A percentile compares a stretch with the other conserved stretches of the same genome.
These are phyloP conservation scores for Lophura swinhoii DNA, from an alignment of 2,797 vertebrate species.

Conservation along the genomic window DNA sequence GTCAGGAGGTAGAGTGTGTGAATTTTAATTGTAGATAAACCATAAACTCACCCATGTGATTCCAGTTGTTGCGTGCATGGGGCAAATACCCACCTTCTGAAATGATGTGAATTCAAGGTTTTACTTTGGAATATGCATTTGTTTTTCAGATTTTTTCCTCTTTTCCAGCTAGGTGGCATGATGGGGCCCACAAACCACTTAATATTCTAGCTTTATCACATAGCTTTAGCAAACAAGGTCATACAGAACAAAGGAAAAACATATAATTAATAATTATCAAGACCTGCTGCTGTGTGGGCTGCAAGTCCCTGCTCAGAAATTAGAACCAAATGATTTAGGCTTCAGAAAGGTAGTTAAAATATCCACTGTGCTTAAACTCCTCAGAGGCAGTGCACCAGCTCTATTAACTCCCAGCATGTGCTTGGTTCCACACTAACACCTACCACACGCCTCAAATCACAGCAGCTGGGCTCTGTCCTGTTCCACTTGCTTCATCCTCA, in stretches of 20 bases:
- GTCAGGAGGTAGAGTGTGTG: not conserved
- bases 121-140: not conserved
- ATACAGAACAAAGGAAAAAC: constrained; percentile 53
- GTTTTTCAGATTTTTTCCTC: not conserved
- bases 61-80: not conserved
- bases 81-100: not conserved
- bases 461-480: not conserved
- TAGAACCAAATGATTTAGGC: constrained; percentile 51
- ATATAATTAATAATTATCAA: constrained; percentile 68
- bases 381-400: constrained; percentile 6
- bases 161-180: constrained; percentile 20
- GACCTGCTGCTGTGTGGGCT: constrained; percentile 56
- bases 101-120: not conserved
- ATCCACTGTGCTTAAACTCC: constrained; percentile 33
- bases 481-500: not conserved
- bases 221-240: constrained; percentile 60
- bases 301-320: constrained; percentile 60
- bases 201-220: constrained; percentile 6
- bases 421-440: not conserved
- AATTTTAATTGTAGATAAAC: not conserved
- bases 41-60: not conserved
- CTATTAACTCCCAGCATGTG: constrained; percentile 21
- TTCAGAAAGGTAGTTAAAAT: constrained; percentile 53
- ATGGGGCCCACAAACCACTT: constrained; percentile 1
- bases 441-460: not conserved